Percentiles rank a stretch among this genome's conserved stretches.
These are phyloP conservation scores for Nomada ferruginata DNA, from an alignment of 2,888 invertebrate species.

Conservation along the genomic window DNA sequence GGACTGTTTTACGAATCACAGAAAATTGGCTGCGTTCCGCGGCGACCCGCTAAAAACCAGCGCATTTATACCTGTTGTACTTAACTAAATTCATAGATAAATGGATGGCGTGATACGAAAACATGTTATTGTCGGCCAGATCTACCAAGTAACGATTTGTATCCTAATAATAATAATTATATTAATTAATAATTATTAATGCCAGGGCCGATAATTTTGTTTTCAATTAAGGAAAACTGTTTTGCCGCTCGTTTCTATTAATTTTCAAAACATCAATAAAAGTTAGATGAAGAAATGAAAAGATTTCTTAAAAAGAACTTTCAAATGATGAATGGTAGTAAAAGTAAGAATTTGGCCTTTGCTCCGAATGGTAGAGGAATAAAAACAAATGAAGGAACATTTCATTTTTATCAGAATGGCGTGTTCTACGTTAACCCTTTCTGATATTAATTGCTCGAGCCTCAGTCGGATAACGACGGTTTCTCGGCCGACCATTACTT, in stretches of 20 bases:
- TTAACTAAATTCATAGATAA: slow-evolving; percentile 8
- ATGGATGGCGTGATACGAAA: not conserved
- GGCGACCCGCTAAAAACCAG: slow-evolving; percentile 6
- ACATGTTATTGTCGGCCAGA: not conserved
- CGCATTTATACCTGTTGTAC: slow-evolving; percentile 9
- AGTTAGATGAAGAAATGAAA: too few species aligned
- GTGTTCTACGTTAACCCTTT: slow-evolving; percentile 22
- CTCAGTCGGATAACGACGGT: slow-evolving; percentile 27
- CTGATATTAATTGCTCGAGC: slow-evolving; percentile 37
- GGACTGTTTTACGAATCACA: not conserved
- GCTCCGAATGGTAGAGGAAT: too few species aligned
- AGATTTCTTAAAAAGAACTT: too few species aligned
- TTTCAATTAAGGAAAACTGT: not conserved
- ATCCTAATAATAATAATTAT: not conserved
- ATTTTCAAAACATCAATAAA: not conserved
- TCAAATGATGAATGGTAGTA: too few species aligned
- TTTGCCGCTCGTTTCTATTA: not conserved
- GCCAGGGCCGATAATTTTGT: too few species aligned
- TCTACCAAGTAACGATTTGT: not conserved
- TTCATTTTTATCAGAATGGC: slow-evolving; percentile 31
- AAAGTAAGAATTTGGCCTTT: too few species aligned
- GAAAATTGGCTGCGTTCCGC: slow-evolving; percentile 13
- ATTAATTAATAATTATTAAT: too few species aligned
- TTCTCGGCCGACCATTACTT: slow-evolving; percentile 34
- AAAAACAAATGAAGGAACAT: not conserved